These are phyloP conservation scores for Eulemur rufifrons DNA, from an alignment of 2,113 vertebrate species.

Conservation along the genomic window DNA sequence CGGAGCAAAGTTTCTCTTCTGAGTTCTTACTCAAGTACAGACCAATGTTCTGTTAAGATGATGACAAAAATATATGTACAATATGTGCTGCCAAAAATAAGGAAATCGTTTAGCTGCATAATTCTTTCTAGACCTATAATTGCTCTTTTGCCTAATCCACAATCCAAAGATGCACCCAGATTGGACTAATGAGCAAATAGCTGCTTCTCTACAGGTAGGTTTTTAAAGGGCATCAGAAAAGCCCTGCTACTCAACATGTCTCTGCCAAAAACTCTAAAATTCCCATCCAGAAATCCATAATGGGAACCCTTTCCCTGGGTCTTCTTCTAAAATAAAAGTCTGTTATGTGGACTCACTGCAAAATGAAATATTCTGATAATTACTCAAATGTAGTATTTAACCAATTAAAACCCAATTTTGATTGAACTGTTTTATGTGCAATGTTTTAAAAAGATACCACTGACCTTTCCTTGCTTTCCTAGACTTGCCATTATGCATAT, in stretches of 20 bases:
- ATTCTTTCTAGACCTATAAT: not conserved
- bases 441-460: not conserved
- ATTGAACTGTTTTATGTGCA: not conserved
- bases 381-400: not conserved
- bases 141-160: not conserved
- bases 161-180: not conserved
- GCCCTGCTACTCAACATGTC: not conserved
- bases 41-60: not conserved
- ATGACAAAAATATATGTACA: conserved; percentile 42
- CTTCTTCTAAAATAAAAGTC: not conserved
- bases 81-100: conserved; percentile 44
- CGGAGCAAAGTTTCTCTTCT: conserved; percentile 33
- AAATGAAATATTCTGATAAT: not conserved
- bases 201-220: not conserved
- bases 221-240: not conserved
- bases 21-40: not conserved
- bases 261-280: not conserved
- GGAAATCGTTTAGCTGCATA: conserved; percentile 33
- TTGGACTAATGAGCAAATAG: not conserved
- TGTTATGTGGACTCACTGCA: not conserved
- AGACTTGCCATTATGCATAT: not conserved
- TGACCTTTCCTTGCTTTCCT: not conserved
- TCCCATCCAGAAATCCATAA: not conserved
- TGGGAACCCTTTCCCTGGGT: not conserved
- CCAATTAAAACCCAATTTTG: not conserved